A percentile compares a stretch with the other conserved stretches of the same genome.
These are phyloP conservation scores for Zosterops borbonicus DNA, from an alignment of 2,113 vertebrate genomes.

Conservation along the genomic window DNA sequence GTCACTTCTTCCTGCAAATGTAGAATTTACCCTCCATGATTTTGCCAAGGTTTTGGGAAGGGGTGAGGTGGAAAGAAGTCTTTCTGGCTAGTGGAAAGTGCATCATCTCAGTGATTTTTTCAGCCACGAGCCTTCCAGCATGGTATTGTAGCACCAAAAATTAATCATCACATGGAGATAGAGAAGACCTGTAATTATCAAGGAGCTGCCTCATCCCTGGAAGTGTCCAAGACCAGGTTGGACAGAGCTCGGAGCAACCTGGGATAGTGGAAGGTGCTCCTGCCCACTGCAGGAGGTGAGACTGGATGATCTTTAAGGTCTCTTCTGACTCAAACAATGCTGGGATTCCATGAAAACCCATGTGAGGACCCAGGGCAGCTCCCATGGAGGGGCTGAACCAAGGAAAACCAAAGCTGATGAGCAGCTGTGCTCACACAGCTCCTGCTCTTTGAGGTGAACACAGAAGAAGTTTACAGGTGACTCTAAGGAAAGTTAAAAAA, in stretches of 20 bases:
- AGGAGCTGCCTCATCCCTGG: background rate
- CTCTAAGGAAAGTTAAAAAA: background rate
- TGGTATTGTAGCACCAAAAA: background rate
- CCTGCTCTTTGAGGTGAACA: background rate
- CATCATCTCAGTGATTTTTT: background rate
- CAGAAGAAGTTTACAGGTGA: background rate
- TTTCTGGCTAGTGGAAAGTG: background rate
- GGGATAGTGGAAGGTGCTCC: fast-evolving
- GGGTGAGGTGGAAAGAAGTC: background rate
- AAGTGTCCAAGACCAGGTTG: background rate
- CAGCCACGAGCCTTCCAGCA: background rate
- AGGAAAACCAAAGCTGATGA: background rate
- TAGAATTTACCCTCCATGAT: background rate
- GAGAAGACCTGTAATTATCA: background rate
- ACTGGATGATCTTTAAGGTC: background rate
- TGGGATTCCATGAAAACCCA: background rate
- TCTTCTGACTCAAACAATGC: background rate
- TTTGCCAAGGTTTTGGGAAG: background rate
- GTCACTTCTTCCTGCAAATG: background rate
- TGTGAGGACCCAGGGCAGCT: background rate
- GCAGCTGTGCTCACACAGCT: background rate
- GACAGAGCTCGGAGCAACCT: fast-evolving
- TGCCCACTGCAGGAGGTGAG: fast-evolving
- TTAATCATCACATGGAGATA: fast-evolving
- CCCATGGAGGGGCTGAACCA: background rate